phyloP scores from a whole-genome alignment of 2,888 invertebrate genomes.

The Spatulosminthurus flaviceps region DNA sequence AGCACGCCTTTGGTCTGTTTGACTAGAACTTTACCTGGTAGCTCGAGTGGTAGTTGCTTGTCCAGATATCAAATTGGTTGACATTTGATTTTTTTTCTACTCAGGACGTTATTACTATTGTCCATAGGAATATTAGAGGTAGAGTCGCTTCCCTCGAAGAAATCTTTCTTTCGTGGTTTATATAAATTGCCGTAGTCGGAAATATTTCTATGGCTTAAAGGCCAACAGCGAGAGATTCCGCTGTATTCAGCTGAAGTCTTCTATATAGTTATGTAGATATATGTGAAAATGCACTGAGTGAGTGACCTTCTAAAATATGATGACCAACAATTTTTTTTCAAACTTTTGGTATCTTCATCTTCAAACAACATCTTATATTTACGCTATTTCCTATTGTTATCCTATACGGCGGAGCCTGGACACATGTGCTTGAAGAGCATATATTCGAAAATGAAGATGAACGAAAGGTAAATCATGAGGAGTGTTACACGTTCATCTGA shows the following conservation, averaged over 20 bases:
- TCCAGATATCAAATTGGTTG: slow-evolving; percentile 45
- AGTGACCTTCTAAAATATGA: too few species aligned
- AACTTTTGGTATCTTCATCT: too few species aligned
- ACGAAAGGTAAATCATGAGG: neutral
- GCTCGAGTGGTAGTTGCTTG: slow-evolving; percentile 33
- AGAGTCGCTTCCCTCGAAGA: neutral
- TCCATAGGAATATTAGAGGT: too few species aligned
- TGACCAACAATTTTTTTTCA: too few species aligned
- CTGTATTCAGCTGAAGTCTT: too few species aligned
- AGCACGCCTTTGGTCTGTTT: slow-evolving; percentile 21
- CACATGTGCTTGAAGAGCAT: too few species aligned
- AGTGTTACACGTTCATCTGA: neutral
- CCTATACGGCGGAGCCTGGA: too few species aligned
- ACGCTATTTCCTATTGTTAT: too few species aligned
- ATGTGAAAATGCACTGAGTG: too few species aligned
- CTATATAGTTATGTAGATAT: too few species aligned
- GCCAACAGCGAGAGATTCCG: neutral
- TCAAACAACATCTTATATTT: too few species aligned
- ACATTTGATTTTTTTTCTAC: slow-evolving; percentile 26
- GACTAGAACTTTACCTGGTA: slow-evolving; percentile 9
- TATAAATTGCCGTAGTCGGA: neutral
- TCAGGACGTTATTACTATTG: neutral
- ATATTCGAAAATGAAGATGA: too few species aligned
- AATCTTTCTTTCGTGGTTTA: slow-evolving; percentile 6
- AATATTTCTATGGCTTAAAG: neutral